phyloP scores from a whole-genome alignment of 2,113 vertebrate genomes.

The Grammomys dolichurus region DNA sequence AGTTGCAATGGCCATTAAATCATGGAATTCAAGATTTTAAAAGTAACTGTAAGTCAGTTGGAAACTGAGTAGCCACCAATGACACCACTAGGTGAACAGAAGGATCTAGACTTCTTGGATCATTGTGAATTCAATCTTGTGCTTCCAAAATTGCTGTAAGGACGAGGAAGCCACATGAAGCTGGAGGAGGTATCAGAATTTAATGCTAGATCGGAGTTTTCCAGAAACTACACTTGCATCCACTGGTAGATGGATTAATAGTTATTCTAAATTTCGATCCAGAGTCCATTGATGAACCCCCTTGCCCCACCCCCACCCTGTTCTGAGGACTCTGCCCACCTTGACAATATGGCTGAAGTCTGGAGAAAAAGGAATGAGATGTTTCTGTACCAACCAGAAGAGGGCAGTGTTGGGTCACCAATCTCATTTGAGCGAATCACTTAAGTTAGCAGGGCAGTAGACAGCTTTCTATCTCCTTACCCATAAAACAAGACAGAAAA shows the following conservation, averaged over 20 bases:
- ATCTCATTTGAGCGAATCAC: conserved; percentile 22
- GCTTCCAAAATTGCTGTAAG: background rate
- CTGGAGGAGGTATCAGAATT: background rate
- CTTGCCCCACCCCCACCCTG: background rate
- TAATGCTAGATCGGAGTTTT: background rate
- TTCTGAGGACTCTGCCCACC: background rate
- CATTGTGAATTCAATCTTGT: background rate
- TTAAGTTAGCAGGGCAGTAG: background rate
- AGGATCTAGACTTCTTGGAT: background rate
- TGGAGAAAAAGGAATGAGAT: conserved; percentile 25
- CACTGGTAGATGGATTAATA: background rate
- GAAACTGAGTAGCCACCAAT: background rate
- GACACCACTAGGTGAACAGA: background rate
- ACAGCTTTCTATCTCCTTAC: background rate
- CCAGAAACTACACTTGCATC: background rate
- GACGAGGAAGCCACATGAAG: background rate
- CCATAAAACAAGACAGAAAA: conserved; percentile 49
- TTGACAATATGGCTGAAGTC: background rate
- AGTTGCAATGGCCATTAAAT: background rate
- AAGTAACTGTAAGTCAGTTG: background rate
- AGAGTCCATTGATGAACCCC: background rate
- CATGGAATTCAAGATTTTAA: conserved; percentile 40
- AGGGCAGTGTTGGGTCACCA: conserved; percentile 81
- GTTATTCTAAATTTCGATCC: background rate
- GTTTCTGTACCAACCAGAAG: conserved; percentile 76